Base-by-base conservation (phyloP, 2,888 invertebrate species). In the Flabesymbios commensalis region DNA sequence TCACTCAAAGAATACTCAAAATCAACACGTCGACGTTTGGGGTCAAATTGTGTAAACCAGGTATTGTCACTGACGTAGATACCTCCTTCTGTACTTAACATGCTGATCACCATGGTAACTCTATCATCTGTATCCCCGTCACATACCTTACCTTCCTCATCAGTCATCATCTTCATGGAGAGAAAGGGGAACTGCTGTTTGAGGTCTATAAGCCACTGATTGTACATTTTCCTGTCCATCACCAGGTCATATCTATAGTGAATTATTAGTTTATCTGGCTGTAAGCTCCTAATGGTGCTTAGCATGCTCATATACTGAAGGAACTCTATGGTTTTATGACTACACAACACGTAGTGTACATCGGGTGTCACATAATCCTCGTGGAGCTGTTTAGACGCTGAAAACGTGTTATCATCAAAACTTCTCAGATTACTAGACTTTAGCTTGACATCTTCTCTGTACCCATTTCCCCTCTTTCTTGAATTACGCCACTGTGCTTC, bases 341-440 rank as follows among this genome's bases (percentile, higher is more conserved):
- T 61, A 54, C 78, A 79, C 78, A 78, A 79, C 1, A 78, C 68
- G 57, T 68, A 78, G 56, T 74, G 74, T 1, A 77, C 72, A 32
- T 68, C 59, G 22, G 65, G 49, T 3, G 70, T n/a, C n/a, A n/a
- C n/a, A n/a, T n/a, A n/a, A n/a, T n/a, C n/a, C n/a, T n/a, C n/a
- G n/a, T n/a, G n/a, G n/a, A n/a, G n/a, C n/a, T n/a, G n/a, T n/a
- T n/a, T n/a, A n/a, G n/a, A n/a, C n/a, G n/a, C n/a, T n/a, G n/a
- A n/a, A n/a, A n/a, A n/a, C n/a, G n/a, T n/a, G n/a, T n/a, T n/a
- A n/a, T n/a, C n/a, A n/a, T n/a, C n/a, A n/a, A n/a, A n/a, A n/a
- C n/a, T n/a, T n/a, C n/a, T n/a, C n/a, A n/a, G n/a, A n/a, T n/a
- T n/a, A n/a, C n/a, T n/a, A n/a, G n/a, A n/a, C n/a, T n/a, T n/a